Evolutionary conservation across 2,797 vertebrate species (phyloP).

Genomic region (Sylvilagus floridanus): DNA sequence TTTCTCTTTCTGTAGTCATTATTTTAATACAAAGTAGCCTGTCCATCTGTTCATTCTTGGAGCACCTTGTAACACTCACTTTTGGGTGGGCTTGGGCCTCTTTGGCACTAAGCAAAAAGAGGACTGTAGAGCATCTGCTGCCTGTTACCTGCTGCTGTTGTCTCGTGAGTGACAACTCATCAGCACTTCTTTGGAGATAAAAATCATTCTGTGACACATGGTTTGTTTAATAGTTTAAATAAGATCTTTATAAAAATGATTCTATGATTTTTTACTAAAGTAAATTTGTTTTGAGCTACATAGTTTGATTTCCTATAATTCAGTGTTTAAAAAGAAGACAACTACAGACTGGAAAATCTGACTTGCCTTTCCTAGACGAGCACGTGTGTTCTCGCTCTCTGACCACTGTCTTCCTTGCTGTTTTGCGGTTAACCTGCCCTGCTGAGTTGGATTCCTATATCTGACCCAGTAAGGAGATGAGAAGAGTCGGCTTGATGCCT

Average conservation of each 20-base stretch:
- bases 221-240: constrained; percentile 54
- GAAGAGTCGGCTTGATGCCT: constrained; percentile 74
- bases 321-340: constrained; percentile 43
- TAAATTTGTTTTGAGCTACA: constrained; percentile 59
- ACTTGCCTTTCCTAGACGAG: constrained; percentile 69
- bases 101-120: constrained; percentile 16
- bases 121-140: not conserved
- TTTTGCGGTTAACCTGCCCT: constrained; percentile 76
- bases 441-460: constrained; percentile 79
- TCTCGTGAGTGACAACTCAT: constrained; percentile 30
- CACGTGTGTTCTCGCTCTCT: constrained; percentile 44
- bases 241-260: constrained; percentile 29
- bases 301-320: constrained; percentile 61
- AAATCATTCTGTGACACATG: not conserved
- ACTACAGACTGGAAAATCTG: constrained; percentile 52
- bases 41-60: constrained; percentile 19
- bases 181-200: constrained; percentile 16
- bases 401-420: constrained; percentile 75
- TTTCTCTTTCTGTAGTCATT: constrained; percentile 55
- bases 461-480: constrained; percentile 76
- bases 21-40: constrained; percentile 47
- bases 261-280: constrained; percentile 61
- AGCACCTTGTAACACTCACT: not conserved
- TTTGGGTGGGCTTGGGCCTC: constrained; percentile 24
- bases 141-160: not conserved